Percentiles rank a stretch among this genome's conserved stretches.
These are phyloP conservation scores for Rhyacophila brunnea DNA, from an alignment of 1,140 invertebrate species.

Conservation along the genomic window DNA sequence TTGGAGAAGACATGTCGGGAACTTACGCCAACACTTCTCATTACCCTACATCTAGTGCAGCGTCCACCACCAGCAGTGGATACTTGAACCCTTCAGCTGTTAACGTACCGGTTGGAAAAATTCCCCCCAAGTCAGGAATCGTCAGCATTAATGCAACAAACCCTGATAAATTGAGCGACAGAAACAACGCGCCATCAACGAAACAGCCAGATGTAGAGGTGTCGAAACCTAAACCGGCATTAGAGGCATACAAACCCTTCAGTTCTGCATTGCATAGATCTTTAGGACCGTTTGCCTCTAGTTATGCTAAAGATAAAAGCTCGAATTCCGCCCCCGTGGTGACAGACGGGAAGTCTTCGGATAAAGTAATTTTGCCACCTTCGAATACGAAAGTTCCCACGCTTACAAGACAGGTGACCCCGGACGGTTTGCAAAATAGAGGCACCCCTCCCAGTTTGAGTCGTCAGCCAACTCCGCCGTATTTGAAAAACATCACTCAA, in stretches of 20 bases:
- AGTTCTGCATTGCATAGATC: constrained; percentile 39
- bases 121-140: constrained; percentile 21
- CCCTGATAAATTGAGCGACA: constrained; percentile 5
- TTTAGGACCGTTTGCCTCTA: constrained; percentile 40
- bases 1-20: constrained; percentile 45
- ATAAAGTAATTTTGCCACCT: constrained; percentile 41
- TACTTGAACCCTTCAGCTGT: constrained; percentile 70
- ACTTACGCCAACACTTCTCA: constrained; percentile 48
- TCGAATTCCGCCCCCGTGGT: not conserved
- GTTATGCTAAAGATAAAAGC: constrained; percentile 36
- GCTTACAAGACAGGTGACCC: constrained; percentile 48
- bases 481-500: constrained; percentile 45
- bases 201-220: not conserved
- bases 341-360: constrained; percentile 25
- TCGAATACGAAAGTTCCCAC: constrained; percentile 49
- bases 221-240: constrained; percentile 7
- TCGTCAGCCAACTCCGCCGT: constrained; percentile 48
- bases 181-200: not conserved
- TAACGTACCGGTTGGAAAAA: constrained; percentile 57
- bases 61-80: constrained; percentile 67
- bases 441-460: constrained; percentile 1
- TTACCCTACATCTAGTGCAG: constrained; percentile 55
- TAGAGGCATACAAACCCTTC: constrained; percentile 36
- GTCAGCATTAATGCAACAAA: constrained; percentile 19
- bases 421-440: constrained; percentile 15